Evolutionary conservation across 2,888 invertebrate species (phyloP).

Genomic region (Hylaea fasciaria): DNA sequence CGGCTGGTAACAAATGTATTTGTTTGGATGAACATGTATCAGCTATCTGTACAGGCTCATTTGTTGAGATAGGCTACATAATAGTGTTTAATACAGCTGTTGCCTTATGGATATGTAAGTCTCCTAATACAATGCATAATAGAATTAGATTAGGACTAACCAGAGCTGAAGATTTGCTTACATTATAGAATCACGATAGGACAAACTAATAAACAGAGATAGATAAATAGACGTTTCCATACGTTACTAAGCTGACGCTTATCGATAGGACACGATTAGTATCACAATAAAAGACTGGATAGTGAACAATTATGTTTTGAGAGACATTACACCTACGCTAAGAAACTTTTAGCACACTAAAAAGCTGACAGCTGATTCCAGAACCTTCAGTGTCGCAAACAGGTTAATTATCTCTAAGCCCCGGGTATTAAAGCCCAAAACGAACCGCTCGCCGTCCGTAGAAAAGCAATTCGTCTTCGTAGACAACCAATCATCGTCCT

Average conservation of each 20-base stretch:
- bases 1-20: constrained; percentile 40
- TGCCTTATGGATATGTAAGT: background rate
- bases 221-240: too few relatives aligned
- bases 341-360: too few relatives aligned
- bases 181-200: too few relatives aligned
- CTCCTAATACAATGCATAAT: too few relatives aligned
- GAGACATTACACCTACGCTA: too few relatives aligned
- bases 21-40: constrained; percentile 36
- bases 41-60: constrained; percentile 21
- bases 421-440: constrained; percentile 26
- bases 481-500: constrained; percentile 45
- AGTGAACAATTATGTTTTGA: too few relatives aligned
- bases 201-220: too few relatives aligned
- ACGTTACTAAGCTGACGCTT: too few relatives aligned
- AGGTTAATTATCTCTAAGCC: constrained; percentile 5
- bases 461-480: constrained; percentile 35
- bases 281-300: too few relatives aligned
- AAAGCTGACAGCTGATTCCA: background rate
- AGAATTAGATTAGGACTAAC: too few relatives aligned
- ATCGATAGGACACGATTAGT: too few relatives aligned
- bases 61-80: constrained; percentile 19
- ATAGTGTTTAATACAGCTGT: background rate
- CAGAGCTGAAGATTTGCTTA: too few relatives aligned
- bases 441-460: constrained; percentile 2
- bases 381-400: background rate